phyloP scores from a whole-genome alignment of 2,888 invertebrate species.

The Acanthopleura granulata region DNA sequence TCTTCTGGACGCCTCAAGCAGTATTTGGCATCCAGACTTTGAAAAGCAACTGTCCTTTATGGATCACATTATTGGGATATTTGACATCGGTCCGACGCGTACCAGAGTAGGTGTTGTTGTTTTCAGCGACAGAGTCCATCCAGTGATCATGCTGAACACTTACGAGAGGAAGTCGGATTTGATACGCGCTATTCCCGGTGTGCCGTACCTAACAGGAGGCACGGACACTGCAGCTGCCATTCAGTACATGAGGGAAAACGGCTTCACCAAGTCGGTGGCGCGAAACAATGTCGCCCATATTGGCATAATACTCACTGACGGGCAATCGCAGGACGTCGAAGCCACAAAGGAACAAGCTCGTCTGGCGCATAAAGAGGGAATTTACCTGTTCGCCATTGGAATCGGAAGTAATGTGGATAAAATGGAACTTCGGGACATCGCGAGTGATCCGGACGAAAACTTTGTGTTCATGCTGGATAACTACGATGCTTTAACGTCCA shows the following conservation, averaged over 20 bases:
- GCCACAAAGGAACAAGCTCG: slow-evolving; percentile 45
- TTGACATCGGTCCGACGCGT: slow-evolving; percentile 41
- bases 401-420: slow-evolving; percentile 55
- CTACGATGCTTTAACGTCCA: slow-evolving; percentile 52
- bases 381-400: slow-evolving; percentile 62
- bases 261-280: slow-evolving; percentile 34
- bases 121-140: slow-evolving; percentile 38
- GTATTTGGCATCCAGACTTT: slow-evolving; percentile 25
- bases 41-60: slow-evolving; percentile 37
- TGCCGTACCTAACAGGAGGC: slow-evolving; percentile 34
- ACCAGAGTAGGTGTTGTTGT: slow-evolving; percentile 47
- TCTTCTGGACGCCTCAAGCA: slow-evolving; percentile 17
- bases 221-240: slow-evolving; percentile 49
- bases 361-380: slow-evolving; percentile 46
- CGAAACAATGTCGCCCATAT: slow-evolving; percentile 46
- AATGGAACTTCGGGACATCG: slow-evolving; percentile 54
- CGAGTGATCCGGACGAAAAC: slow-evolving; percentile 49
- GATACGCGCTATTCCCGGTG: slow-evolving; percentile 18
- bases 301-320: slow-evolving; percentile 59
- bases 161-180: slow-evolving; percentile 31
- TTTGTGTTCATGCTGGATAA: slow-evolving; percentile 59
- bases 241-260: slow-evolving; percentile 35
- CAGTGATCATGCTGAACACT: slow-evolving; percentile 37
- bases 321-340: slow-evolving; percentile 46
- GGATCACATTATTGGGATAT: slow-evolving; percentile 38